Conservation (phyloP, 2,113 vertebrate species). For the Cygnus atratus region DNA sequence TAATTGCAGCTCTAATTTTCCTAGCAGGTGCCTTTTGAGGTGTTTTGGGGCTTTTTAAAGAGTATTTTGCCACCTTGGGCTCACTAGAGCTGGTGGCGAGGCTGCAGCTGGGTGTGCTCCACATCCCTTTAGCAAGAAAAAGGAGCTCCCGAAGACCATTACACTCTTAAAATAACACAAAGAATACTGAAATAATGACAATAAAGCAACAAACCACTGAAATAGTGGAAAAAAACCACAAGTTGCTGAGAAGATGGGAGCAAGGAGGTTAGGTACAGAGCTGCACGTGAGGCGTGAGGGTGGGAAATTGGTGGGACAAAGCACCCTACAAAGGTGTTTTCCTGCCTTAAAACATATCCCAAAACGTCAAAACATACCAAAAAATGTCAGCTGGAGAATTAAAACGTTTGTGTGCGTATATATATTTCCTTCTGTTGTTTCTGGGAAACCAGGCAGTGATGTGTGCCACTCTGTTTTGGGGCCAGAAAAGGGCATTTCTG, state of each 20-base stretch:
- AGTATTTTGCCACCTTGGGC: too few species aligned
- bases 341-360: neutral
- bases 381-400: neutral
- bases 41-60: neutral
- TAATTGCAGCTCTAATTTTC: neutral
- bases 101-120: neutral
- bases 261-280: neutral
- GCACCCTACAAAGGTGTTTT: neutral
- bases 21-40: neutral
- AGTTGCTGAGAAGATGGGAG: neutral
- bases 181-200: too few species aligned
- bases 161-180: neutral
- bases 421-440: neutral
- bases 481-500: neutral
- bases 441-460: too few species aligned
- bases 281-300: neutral
- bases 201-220: neutral
- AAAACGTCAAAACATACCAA: neutral
- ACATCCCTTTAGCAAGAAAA: too few species aligned
- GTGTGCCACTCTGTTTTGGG: neutral
- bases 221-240: too few species aligned
- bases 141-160: too few species aligned
- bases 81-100: too few species aligned
- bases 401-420: too few species aligned
- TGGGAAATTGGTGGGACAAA: neutral